Conservation (phyloP, 2,797 vertebrate species). For the Coregonus sp. region DNA sequence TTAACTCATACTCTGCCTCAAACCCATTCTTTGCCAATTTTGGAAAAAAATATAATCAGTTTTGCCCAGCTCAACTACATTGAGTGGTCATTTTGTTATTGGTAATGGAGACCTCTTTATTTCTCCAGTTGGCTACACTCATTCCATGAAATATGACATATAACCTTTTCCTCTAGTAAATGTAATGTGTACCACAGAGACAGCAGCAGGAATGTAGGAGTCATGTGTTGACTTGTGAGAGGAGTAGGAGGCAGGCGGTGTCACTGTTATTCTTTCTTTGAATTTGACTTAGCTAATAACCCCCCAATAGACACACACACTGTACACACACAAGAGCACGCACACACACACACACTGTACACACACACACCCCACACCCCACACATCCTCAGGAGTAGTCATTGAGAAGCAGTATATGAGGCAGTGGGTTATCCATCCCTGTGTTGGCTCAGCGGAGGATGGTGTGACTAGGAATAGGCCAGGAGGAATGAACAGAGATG, state of each 20-base stretch:
- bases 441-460: conserved; percentile 7
- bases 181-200: conserved; percentile 45
- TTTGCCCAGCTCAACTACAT: not conserved
- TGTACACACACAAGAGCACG: not conserved
- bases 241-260: conserved; percentile 35
- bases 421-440: too few relatives aligned
- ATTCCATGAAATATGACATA: conserved; percentile 60
- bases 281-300: conserved; percentile 19
- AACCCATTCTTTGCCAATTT: too few relatives aligned
- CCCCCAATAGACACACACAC: conserved; percentile 37
- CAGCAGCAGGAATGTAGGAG: conserved; percentile 11
- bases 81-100: not conserved
- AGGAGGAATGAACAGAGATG: conserved; percentile 64
- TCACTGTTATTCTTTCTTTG: conserved; percentile 50
- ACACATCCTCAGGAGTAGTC: not conserved
- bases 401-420: too few relatives aligned
- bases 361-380: not conserved
- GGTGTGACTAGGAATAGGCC: conserved; percentile 73
- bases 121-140: conserved; percentile 23
- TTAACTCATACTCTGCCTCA: too few relatives aligned
- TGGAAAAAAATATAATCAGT: too few relatives aligned
- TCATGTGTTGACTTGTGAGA: conserved; percentile 37
- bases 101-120: not conserved
- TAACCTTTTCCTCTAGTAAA: conserved; percentile 65
- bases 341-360: not conserved